Evolutionary conservation across 1,140 invertebrate genomes (phyloP).

Genomic region (Lordiphosa stackelbergi): DNA sequence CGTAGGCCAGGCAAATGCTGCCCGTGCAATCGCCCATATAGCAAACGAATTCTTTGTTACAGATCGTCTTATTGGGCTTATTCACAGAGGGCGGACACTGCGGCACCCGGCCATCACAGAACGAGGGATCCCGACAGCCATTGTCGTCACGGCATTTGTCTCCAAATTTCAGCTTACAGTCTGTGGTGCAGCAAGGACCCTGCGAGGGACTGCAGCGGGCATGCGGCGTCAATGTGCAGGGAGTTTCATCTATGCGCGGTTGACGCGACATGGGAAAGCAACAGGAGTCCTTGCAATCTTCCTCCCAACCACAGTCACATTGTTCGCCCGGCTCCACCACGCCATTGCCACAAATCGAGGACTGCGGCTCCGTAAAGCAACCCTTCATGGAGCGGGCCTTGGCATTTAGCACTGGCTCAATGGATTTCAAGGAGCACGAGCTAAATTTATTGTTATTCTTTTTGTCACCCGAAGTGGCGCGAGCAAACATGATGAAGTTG

Average conservation of each 20-base stretch:
- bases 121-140: slow-evolving; percentile 93
- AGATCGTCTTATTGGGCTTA: slow-evolving; percentile 95
- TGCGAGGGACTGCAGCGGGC: slow-evolving; percentile 79
- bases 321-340: slow-evolving; percentile 97
- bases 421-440: slow-evolving; percentile 93
- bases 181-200: slow-evolving; percentile 95
- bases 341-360: slow-evolving; percentile 96
- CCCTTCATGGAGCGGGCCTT: slow-evolving; percentile 93
- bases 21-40: slow-evolving; percentile 97
- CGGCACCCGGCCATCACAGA: slow-evolving; percentile 90
- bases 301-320: slow-evolving; percentile 99
- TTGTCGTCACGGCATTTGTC: slow-evolving; percentile 96
- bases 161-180: slow-evolving; percentile 90
- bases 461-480: slow-evolving; percentile 96
- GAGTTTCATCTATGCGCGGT: slow-evolving; percentile 85
- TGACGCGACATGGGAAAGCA: slow-evolving; percentile 93
- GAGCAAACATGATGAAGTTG: slow-evolving; percentile 98
- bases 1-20: slow-evolving; percentile 94
- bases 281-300: slow-evolving; percentile 94
- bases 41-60: slow-evolving; percentile 95
- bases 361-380: slow-evolving; percentile 94
- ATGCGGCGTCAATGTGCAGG: slow-evolving; percentile 88
- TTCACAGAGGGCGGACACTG: slow-evolving; percentile 93
- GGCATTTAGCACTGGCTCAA: slow-evolving; percentile 95
- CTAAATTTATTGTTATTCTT: slow-evolving; percentile 98